Conservation (phyloP, 1,140 invertebrate genomes). For the Neelides sp. region DNA sequence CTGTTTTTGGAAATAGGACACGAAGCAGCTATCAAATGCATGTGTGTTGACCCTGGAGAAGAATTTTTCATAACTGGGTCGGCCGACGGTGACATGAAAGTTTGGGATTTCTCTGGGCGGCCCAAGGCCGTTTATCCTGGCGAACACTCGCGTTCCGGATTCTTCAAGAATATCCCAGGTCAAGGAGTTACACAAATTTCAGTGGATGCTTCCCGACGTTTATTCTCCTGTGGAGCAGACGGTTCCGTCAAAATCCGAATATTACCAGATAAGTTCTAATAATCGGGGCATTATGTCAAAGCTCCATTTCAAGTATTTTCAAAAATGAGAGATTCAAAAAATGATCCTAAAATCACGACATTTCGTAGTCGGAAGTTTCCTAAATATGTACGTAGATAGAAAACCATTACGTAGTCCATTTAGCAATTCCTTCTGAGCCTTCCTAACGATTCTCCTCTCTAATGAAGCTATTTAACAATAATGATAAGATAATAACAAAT, state of each 20-base stretch:
- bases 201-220: conserved; percentile 66
- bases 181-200: conserved; percentile 91
- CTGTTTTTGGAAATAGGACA: conserved; percentile 43
- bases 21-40: conserved; percentile 83
- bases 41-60: conserved; percentile 84
- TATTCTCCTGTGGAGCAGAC: conserved; percentile 97
- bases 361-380: too few species aligned
- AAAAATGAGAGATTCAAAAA: too few species aligned
- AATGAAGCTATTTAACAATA: too few species aligned
- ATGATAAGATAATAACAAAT: too few species aligned
- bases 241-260: conserved; percentile 95
- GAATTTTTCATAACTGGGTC: conserved; percentile 95
- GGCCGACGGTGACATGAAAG: conserved; percentile 98
- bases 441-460: too few species aligned
- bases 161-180: conserved; percentile 83
- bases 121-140: conserved; percentile 50
- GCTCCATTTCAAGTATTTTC: too few species aligned
- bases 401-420: too few species aligned
- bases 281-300: too few species aligned
- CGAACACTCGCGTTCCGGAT: conserved; percentile 82
- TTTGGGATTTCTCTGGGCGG: conserved; percentile 37
- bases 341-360: too few species aligned
- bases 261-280: conserved; percentile 51
- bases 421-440: too few species aligned
- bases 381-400: too few species aligned